Percentiles rank a stretch among this genome's conserved stretches.
Evolutionary conservation across 2,888 invertebrate species (phyloP).

Genomic region (Agrotis clavis): DNA sequence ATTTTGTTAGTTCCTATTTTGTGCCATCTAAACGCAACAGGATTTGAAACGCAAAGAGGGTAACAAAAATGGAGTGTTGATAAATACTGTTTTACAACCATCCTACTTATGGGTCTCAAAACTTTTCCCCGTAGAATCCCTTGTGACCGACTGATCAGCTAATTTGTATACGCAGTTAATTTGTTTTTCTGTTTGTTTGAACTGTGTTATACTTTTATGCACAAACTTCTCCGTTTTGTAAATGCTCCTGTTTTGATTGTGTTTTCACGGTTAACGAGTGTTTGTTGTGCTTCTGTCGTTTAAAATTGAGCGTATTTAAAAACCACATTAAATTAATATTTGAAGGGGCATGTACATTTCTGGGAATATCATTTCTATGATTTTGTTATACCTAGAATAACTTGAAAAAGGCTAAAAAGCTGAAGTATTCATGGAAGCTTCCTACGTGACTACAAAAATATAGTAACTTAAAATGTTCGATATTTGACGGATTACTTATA

Average conservation of each 20-base stretch:
- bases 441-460: too few species aligned
- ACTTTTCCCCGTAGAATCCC: constrained; percentile 38
- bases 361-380: background rate
- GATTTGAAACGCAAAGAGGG: background rate
- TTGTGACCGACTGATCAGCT: constrained; percentile 62
- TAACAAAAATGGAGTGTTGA: constrained; percentile 4
- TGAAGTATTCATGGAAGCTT: background rate
- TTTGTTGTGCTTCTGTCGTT: constrained; percentile 24
- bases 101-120: constrained; percentile 12
- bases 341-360: background rate
- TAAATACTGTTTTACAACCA: constrained; percentile 20
- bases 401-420: too few species aligned
- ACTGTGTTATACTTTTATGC: constrained; percentile 62
- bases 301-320: constrained; percentile 4
- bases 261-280: constrained; percentile 31
- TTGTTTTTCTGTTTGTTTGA: constrained; percentile 70
- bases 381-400: background rate
- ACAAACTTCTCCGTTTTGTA: constrained; percentile 57
- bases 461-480: background rate
- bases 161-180: constrained; percentile 72
- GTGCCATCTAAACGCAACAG: too few species aligned
- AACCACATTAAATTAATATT: background rate
- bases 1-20: too few species aligned
- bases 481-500: background rate
- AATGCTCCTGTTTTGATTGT: constrained; percentile 49